Conservation (phyloP, 2,888 invertebrate genomes). For the Frankliniella intonsa region DNA sequence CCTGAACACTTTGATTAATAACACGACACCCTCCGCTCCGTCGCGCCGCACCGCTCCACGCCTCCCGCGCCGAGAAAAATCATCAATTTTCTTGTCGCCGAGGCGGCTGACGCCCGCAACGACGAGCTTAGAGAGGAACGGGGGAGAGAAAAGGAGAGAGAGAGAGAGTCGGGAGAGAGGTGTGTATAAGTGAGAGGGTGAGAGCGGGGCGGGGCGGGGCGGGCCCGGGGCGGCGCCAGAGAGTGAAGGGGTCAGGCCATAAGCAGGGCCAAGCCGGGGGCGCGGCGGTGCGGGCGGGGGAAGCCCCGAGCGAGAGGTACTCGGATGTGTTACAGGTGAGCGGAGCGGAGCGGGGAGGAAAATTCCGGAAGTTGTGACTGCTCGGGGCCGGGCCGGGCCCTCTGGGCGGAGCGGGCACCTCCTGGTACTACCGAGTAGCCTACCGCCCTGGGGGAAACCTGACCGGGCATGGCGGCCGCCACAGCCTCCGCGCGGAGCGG, state of each 20-base stretch:
- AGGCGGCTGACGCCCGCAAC: no score
- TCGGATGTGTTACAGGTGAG: background rate
- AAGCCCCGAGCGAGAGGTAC: background rate
- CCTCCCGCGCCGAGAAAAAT: background rate
- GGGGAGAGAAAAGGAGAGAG: no score
- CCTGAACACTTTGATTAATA: background rate
- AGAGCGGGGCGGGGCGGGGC: background rate
- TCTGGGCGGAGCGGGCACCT: background rate
- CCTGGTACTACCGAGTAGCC: background rate
- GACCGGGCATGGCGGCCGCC: no score
- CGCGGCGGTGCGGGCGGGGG: background rate
- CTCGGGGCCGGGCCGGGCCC: background rate
- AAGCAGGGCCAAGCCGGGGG: no score
- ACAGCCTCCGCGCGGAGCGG: no score
- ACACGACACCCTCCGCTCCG: background rate
- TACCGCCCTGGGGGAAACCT: no score
- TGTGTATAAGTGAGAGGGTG: no score
- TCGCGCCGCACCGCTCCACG: background rate
- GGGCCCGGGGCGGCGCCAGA: background rate
- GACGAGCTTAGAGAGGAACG: no score
- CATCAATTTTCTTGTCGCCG: no score
- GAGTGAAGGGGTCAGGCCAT: background rate
- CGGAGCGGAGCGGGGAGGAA: background rate
- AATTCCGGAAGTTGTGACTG: slow-evolving; percentile 1
- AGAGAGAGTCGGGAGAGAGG: no score